Conservation (phyloP, 2,888 invertebrate genomes). For the Chironomus riparius region DNA sequence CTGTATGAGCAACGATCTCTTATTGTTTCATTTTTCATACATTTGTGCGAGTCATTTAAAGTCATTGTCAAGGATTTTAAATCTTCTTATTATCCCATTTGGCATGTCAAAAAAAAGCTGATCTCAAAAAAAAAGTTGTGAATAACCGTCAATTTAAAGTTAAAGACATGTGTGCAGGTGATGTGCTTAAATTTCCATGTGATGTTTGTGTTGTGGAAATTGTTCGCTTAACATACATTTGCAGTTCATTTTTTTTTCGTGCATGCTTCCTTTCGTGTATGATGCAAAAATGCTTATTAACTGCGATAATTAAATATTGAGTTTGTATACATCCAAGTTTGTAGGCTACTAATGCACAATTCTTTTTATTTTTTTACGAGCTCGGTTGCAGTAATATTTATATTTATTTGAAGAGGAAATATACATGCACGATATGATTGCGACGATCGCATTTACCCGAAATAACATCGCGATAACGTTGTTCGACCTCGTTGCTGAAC, state of each 20-base stretch:
- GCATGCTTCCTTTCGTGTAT: not conserved
- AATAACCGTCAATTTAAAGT: not conserved
- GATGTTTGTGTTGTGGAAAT: not conserved
- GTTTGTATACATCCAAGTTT: not conserved
- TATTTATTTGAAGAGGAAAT: too few species aligned
- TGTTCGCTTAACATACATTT: not conserved
- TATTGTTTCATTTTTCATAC: not conserved
- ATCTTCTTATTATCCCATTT: too few species aligned
- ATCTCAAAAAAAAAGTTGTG: not conserved
- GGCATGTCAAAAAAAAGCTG: not conserved
- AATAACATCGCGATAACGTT: too few species aligned
- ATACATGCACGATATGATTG: not conserved
- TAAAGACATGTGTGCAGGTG: not conserved
- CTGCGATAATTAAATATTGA: slow-evolving; percentile 19
- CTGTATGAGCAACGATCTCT: not conserved
- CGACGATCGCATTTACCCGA: not conserved
- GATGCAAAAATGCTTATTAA: slow-evolving; percentile 8
- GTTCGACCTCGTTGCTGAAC: not conserved
- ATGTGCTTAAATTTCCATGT: not conserved
- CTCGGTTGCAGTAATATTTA: too few species aligned
- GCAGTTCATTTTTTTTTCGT: not conserved
- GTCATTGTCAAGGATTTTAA: slow-evolving; percentile 43
- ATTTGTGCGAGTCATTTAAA: slow-evolving; percentile 37
- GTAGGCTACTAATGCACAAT: not conserved
- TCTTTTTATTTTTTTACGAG: too few species aligned